Percentiles rank a stretch among this genome's conserved stretches.
Conservation (phyloP, 1,140 invertebrate species). For the Melipona quadrifasciata region DNA sequence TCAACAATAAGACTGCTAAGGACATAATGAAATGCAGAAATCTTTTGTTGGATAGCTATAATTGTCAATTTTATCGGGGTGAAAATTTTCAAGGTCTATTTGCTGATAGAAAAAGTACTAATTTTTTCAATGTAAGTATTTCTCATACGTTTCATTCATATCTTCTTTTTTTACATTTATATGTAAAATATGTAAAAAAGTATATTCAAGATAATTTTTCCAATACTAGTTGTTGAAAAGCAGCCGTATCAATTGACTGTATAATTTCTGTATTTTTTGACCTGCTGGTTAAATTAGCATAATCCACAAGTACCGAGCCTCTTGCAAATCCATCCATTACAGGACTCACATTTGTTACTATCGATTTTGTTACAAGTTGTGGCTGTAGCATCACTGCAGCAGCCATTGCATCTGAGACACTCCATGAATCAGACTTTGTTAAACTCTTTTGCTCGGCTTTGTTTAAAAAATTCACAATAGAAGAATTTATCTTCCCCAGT, state of each 20-base stretch:
- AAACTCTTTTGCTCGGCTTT: conserved; percentile 74
- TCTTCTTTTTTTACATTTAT: not conserved
- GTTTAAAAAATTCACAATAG: conserved; percentile 78
- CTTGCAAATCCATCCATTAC: conserved; percentile 55
- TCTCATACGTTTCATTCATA: not conserved
- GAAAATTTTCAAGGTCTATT: conserved; percentile 90
- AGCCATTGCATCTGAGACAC: conserved; percentile 69
- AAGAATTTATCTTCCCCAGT: conserved; percentile 73
- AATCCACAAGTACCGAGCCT: conserved; percentile 69
- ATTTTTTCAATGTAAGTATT: conserved; percentile 93
- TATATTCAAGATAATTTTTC: conserved; percentile 53
- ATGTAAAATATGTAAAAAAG: not conserved
- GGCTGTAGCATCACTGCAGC: conserved; percentile 72
- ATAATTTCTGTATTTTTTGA: conserved; percentile 66
- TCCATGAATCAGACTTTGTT: conserved; percentile 60
- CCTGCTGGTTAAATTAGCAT: conserved; percentile 47
- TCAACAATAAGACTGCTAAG: conserved; percentile 86
- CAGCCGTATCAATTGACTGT: conserved; percentile 53
- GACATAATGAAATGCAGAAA: conserved; percentile 87
- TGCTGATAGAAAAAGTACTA: conserved; percentile 90
- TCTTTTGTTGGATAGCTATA: conserved; percentile 87
- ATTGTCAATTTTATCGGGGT: conserved; percentile 83
- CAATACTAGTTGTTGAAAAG: conserved; percentile 61
- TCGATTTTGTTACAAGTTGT: conserved; percentile 52
- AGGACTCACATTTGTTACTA: conserved; percentile 56